These are phyloP conservation scores for Squalus acanthias DNA, from an alignment of 2,797 vertebrate genomes.

Conservation along the genomic window DNA sequence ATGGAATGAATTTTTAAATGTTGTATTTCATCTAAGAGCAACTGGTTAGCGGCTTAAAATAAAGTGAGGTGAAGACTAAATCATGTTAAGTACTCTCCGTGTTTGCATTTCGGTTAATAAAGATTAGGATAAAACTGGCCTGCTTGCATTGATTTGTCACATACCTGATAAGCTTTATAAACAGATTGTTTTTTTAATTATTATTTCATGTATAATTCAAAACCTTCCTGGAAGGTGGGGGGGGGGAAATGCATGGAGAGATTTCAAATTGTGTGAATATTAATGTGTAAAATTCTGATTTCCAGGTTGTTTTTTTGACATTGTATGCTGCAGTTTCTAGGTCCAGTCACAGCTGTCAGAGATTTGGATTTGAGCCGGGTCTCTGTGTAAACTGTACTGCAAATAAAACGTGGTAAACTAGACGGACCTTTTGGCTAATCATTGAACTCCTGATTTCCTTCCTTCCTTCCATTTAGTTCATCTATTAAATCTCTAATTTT, in stretches of 20 bases:
- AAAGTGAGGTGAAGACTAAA: not conserved
- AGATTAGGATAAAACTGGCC: not conserved
- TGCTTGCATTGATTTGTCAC: not conserved
- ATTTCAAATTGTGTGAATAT: not conserved
- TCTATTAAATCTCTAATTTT: not conserved
- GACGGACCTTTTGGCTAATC: not conserved
- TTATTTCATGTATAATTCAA: not conserved
- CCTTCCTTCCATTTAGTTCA: not conserved
- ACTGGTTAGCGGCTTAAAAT: not conserved
- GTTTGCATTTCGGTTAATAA: constrained; percentile 1
- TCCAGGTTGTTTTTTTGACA: not conserved
- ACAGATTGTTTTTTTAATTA: not conserved
- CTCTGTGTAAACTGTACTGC: not conserved
- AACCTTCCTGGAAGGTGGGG: not conserved
- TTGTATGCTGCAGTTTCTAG: too few relatives aligned
- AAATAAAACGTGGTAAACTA: not conserved
- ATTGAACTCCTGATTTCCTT: constrained; percentile 7
- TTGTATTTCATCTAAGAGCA: not conserved
- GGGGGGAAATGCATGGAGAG: too few relatives aligned
- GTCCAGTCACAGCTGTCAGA: not conserved
- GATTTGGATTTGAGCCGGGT: not conserved
- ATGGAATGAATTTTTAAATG: not conserved
- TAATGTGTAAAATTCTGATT: not conserved
- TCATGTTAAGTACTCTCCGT: not conserved
- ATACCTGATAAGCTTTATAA: not conserved